Conservation (phyloP, 2,888 invertebrate genomes). For the Hedychridium roseum region DNA sequence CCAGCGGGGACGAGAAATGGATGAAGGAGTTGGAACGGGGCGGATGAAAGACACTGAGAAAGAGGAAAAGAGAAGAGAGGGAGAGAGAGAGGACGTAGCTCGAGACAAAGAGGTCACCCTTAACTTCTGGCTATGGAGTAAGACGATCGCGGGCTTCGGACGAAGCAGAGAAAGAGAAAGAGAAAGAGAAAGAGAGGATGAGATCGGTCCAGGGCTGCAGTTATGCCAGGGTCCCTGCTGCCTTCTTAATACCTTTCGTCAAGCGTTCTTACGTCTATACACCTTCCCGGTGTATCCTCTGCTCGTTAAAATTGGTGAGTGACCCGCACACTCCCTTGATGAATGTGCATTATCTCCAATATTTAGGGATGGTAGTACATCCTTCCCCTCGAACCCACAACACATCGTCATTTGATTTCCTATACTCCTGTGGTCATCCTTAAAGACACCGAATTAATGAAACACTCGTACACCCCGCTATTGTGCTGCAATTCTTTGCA, state of each 20-base stretch:
- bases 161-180: constrained; percentile 6
- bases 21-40: constrained; percentile 10
- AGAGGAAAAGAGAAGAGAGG: constrained; percentile 1
- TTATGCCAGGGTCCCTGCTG: constrained; percentile 40
- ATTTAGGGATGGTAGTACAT: not conserved
- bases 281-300: constrained; percentile 34
- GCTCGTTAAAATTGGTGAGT: constrained; percentile 35
- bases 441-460: no score
- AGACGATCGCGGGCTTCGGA: constrained; percentile 35
- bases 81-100: constrained; percentile 35
- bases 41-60: not conserved
- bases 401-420: no score
- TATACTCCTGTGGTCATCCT: no score
- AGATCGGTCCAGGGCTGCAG: constrained; percentile 47
- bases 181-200: constrained; percentile 26
- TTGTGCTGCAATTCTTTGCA: no score
- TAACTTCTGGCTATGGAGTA: constrained; percentile 34
- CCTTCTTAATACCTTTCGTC: constrained; percentile 47
- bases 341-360: constrained; percentile 14
- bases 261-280: constrained; percentile 23
- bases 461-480: no score
- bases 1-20: constrained; percentile 12
- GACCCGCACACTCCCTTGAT: constrained; percentile 18
- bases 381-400: constrained; percentile 7
- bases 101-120: constrained; percentile 54